Percentiles rank a stretch among this genome's conserved stretches.
Conservation (phyloP, 2,797 vertebrate genomes). For the Rhinatrema bivittatum region DNA sequence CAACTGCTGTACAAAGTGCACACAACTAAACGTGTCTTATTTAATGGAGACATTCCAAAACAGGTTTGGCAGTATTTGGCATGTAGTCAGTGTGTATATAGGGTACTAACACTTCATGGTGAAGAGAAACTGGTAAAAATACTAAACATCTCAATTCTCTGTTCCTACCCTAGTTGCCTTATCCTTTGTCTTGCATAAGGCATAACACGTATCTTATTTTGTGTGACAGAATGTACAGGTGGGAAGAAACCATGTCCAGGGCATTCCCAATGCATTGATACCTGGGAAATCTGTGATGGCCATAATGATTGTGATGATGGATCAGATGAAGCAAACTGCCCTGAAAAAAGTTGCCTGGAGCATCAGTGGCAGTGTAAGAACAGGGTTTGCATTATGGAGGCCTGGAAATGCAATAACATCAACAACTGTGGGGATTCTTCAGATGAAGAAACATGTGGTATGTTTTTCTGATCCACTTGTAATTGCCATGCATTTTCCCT, state of each 20-base stretch:
- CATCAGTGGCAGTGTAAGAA: conserved; percentile 79
- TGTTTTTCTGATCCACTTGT: conserved; percentile 17
- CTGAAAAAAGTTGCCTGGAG: conserved; percentile 47
- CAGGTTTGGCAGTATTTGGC: too few relatives aligned
- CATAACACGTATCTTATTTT: too few relatives aligned
- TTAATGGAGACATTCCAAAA: too few relatives aligned
- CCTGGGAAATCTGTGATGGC: conserved; percentile 61
- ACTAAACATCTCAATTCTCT: too few relatives aligned
- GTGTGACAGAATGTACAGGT: conserved; percentile 50
- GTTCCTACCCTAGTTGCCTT: too few relatives aligned
- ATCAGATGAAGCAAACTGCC: conserved; percentile 66
- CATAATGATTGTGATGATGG: conserved; percentile 62
- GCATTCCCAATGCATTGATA: conserved; percentile 52
- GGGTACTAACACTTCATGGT: too few relatives aligned
- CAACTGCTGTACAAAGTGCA: too few relatives aligned
- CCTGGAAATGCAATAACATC: conserved; percentile 62
- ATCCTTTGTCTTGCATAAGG: too few relatives aligned
- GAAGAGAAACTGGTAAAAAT: too few relatives aligned
- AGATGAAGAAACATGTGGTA: conserved; percentile 73
- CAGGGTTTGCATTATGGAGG: conserved; percentile 56
- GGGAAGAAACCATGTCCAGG: conserved; percentile 63
- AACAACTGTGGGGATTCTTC: conserved; percentile 76
- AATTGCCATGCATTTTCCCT: too few relatives aligned
- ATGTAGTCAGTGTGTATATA: too few relatives aligned
- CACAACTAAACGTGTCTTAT: too few relatives aligned